Percentiles rank a stretch among this genome's conserved stretches.
Evolutionary conservation across 2,888 invertebrate species (phyloP).

Genomic region (Elgonia sp.): DNA sequence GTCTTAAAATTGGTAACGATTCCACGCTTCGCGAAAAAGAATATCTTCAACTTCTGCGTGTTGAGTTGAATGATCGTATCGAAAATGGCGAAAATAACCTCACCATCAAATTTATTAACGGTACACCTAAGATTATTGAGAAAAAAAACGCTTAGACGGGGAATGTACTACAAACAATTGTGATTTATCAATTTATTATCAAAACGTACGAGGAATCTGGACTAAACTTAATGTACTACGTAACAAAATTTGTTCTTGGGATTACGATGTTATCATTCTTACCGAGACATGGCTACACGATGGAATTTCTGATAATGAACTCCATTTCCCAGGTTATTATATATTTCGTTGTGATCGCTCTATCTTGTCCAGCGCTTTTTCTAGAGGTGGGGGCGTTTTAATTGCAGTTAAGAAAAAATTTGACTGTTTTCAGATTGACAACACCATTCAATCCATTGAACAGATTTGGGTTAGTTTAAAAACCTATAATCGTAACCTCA

Average conservation of each 20-base stretch:
- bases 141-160: no score
- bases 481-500: neutral
- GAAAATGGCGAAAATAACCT: no score
- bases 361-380: neutral
- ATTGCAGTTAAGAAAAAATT: constrained; percentile 2
- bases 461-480: neutral
- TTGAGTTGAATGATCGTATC: no score
- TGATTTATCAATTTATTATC: no score
- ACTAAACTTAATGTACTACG: neutral
- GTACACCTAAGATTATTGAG: no score
- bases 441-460: neutral
- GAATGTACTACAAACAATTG: no score
- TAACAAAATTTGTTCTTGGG: neutral
- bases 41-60: no score
- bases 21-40: no score
- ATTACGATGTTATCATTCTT: neutral
- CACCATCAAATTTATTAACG: no score
- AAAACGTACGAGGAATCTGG: no score
- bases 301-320: neutral
- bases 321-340: neutral
- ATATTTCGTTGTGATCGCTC: constrained; percentile 25
- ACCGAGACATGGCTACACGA: constrained; percentile 3
- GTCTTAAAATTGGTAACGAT: no score
- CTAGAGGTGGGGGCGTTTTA: constrained; percentile 16
- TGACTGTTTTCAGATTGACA: neutral